phyloP scores from a whole-genome alignment of 2,113 vertebrate genomes.

The Camelus bactrianus region DNA sequence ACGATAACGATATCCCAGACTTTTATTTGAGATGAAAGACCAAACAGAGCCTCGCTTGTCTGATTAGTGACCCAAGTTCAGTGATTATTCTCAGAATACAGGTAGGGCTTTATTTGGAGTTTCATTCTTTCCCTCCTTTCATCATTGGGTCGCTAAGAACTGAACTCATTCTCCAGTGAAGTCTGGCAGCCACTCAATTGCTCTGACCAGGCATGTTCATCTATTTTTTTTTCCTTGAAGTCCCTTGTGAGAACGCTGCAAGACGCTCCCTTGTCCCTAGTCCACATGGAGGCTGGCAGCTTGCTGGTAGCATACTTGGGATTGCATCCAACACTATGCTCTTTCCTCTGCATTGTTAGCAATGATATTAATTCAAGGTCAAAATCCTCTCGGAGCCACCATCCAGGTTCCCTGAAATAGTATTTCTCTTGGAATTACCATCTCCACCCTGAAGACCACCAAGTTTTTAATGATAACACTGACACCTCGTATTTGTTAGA shows the following conservation, averaged over 20 bases:
- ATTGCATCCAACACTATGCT: not conserved
- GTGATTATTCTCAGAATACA: slow-evolving; percentile 49
- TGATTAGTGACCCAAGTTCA: slow-evolving; percentile 64
- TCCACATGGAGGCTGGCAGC: not conserved
- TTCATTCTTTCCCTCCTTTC: not conserved
- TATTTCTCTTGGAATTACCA: not conserved
- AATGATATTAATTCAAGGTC: not conserved
- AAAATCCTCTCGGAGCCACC: not conserved
- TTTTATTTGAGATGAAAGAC: slow-evolving; percentile 81
- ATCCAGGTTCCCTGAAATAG: not conserved
- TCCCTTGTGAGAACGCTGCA: not conserved
- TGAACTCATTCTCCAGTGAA: not conserved
- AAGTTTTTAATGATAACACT: not conserved
- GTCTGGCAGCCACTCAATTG: not conserved
- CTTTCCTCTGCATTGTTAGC: not conserved
- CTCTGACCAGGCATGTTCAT: not conserved
- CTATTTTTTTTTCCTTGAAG: not conserved
- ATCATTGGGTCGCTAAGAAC: not conserved
- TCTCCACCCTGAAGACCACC: not conserved
- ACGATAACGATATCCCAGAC: slow-evolving; percentile 68
- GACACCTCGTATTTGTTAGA: not conserved
- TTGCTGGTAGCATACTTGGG: no score
- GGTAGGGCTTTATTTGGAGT: not conserved
- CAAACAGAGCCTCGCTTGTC: slow-evolving; percentile 60
- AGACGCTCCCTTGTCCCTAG: not conserved